phyloP scores from a whole-genome alignment of 1,140 invertebrate species.

The Brachionus rubens region DNA sequence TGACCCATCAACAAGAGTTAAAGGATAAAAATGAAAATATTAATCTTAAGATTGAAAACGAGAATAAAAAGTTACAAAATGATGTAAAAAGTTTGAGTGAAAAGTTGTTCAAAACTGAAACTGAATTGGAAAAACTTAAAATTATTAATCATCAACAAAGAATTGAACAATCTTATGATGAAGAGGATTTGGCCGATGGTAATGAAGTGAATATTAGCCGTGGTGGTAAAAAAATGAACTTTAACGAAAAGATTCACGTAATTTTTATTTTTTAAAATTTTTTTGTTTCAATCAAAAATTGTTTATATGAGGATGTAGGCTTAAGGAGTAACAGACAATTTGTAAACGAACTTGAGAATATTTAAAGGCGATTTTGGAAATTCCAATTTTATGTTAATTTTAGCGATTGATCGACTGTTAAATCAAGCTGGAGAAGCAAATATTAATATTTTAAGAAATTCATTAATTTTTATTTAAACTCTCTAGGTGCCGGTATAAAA shows the following conservation, averaged over 20 bases:
- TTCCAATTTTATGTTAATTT: too few relatives aligned
- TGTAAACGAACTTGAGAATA: too few relatives aligned
- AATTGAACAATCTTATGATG: slow-evolving; percentile 24
- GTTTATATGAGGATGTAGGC: too few relatives aligned
- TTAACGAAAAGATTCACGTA: slow-evolving; percentile 41
- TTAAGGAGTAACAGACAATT: too few relatives aligned
- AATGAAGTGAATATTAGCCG: neutral
- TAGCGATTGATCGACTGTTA: too few relatives aligned
- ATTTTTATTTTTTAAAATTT: neutral
- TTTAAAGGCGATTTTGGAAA: too few relatives aligned
- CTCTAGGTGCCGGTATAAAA: too few relatives aligned
- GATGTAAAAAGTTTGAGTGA: slow-evolving; percentile 27
- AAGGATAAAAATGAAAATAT: slow-evolving; percentile 32
- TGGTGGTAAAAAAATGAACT: neutral
- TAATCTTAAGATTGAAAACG: slow-evolving; percentile 20
- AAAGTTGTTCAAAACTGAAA: slow-evolving; percentile 30
- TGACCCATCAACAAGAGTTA: neutral
- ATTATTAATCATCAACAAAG: neutral
- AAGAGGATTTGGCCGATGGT: slow-evolving; percentile 4
- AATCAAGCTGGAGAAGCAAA: too few relatives aligned
- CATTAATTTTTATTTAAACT: too few relatives aligned
- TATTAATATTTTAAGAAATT: too few relatives aligned
- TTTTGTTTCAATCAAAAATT: too few relatives aligned
- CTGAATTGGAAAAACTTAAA: slow-evolving; percentile 34
- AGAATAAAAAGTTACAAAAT: slow-evolving; percentile 28